Evolutionary conservation across 2,888 invertebrate species (phyloP).

Genomic region (Cerastis rubricosa): DNA sequence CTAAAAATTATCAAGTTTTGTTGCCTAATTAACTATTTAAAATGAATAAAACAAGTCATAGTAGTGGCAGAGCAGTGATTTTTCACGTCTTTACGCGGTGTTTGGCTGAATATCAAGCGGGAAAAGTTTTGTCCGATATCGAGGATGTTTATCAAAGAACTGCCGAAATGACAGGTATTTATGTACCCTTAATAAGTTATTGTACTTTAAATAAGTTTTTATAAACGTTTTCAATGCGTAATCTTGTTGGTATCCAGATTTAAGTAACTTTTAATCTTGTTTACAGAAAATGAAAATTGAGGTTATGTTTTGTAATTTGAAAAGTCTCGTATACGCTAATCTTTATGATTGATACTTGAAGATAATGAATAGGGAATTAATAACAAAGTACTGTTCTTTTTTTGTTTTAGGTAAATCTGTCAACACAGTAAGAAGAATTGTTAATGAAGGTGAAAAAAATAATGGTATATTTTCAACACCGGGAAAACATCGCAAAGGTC

Average conservation of each 20-base stretch:
- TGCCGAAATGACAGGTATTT: conserved; percentile 5
- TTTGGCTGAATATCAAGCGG: conserved; percentile 4
- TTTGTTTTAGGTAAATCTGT: neutral
- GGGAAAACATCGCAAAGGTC: neutral
- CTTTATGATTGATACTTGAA: too few relatives aligned
- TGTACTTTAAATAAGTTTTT: neutral
- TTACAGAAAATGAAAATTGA: conserved; percentile 1
- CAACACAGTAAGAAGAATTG: neutral
- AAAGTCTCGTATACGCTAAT: neutral
- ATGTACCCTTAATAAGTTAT: too few relatives aligned
- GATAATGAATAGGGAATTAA: neutral
- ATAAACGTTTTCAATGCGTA: neutral
- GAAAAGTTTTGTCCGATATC: too few relatives aligned
- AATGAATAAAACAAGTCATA: conserved; percentile 8
- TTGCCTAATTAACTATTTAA: neutral
- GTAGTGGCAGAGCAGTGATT: neutral
- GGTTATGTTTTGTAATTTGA: conserved; percentile 5
- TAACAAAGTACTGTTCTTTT: neutral
- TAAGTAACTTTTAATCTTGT: too few relatives aligned
- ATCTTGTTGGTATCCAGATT: neutral
- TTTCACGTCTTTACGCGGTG: neutral
- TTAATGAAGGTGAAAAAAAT: neutral
- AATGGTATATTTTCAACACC: neutral
- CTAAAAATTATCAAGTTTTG: too few relatives aligned
- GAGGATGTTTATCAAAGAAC: conserved; percentile 11